A percentile compares a stretch with the other conserved stretches of the same genome.
Conservation (phyloP, 2,113 vertebrate genomes). For the Nettapus auritus region DNA sequence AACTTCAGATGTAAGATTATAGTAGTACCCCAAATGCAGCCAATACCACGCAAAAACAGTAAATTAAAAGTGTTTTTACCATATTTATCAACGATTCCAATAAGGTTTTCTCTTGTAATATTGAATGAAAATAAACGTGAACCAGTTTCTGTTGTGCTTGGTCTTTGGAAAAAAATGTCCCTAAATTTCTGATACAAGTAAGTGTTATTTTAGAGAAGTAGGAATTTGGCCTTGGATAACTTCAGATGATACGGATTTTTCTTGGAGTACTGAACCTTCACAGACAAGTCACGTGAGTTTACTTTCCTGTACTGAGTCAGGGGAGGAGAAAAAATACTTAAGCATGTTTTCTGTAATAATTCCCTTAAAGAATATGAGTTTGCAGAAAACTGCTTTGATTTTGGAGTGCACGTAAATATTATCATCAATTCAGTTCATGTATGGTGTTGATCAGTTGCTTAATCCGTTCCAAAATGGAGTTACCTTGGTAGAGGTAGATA, state of each 20-base stretch:
- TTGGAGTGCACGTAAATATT: neutral
- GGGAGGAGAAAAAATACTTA: neutral
- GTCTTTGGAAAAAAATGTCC: neutral
- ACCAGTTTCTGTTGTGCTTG: neutral
- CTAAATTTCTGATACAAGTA: neutral
- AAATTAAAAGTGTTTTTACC: neutral
- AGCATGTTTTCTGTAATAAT: neutral
- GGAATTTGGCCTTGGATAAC: neutral
- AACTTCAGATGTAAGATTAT: neutral
- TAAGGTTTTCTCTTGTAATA: neutral
- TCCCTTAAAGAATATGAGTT: neutral
- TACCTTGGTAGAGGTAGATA: neutral
- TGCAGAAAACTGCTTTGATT: neutral
- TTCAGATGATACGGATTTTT: neutral
- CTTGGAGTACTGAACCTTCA: neutral
- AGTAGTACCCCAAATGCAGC: neutral
- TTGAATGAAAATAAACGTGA: neutral
- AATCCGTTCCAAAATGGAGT: neutral
- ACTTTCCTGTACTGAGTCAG: too few relatives aligned
- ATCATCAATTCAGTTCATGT: neutral
- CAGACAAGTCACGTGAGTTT: neutral
- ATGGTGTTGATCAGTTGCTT: neutral
- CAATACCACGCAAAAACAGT: neutral
- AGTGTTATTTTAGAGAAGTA: neutral
- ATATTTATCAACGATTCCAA: neutral